Percentiles rank a stretch among this genome's conserved stretches.
Evolutionary conservation across 92 coral and sea anemone genomes (phyloP).

Genomic region (Anthopleura xanthogrammica): DNA sequence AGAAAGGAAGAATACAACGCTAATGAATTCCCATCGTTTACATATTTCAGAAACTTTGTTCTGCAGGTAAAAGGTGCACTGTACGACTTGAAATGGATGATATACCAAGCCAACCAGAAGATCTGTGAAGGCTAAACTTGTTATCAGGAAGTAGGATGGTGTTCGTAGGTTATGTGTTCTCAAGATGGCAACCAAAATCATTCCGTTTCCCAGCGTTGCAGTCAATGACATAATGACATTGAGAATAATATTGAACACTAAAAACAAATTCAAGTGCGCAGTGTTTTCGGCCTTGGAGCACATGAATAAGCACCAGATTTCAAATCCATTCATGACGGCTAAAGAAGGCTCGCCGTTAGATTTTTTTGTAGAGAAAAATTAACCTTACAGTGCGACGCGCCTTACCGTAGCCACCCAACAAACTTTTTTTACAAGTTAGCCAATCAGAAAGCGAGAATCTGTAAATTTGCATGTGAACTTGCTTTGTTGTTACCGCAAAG

Average conservation of each 20-base stretch:
- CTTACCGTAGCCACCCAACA: too few relatives aligned
- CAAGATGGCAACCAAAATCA: conserved; percentile 32
- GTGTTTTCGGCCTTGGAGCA: too few relatives aligned
- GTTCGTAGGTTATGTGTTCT: conserved; percentile 37
- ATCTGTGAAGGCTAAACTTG: conserved; percentile 8
- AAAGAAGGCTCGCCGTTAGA: too few relatives aligned
- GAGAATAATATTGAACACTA: not conserved
- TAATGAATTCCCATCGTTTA: not conserved
- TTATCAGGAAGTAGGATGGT: conserved; percentile 42
- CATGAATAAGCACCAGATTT: too few relatives aligned
- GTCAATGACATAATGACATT: conserved; percentile 3
- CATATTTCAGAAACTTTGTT: not conserved
- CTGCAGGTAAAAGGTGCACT: not conserved
- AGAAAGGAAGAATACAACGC: not conserved
- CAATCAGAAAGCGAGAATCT: too few relatives aligned
- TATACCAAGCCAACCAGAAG: conserved; percentile 28
- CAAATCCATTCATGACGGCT: too few relatives aligned
- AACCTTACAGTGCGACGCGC: too few relatives aligned
- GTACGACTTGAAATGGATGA: conserved; percentile 19
- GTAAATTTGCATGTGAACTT: too few relatives aligned
- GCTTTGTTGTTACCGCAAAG: too few relatives aligned
- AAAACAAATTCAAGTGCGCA: not conserved
- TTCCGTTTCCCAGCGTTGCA: conserved; percentile 25
- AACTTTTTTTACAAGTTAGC: too few relatives aligned
- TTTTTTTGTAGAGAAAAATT: too few relatives aligned